phyloP scores from a whole-genome alignment of 2,113 vertebrate genomes.

The Trochalopteron elliotii region DNA sequence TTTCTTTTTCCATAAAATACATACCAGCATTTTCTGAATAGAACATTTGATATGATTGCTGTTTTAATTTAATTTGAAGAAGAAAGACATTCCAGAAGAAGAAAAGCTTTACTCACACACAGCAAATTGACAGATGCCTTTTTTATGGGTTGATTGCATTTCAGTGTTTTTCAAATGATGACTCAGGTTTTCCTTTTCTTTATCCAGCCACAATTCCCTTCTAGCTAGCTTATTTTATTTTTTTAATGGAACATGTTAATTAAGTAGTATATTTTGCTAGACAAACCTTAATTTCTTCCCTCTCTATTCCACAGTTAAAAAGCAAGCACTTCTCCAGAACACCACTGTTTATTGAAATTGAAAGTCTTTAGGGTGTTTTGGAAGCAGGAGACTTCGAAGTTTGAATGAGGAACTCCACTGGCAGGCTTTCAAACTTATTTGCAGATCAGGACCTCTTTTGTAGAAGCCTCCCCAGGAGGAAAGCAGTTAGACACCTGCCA shows the following conservation, averaged over 20 bases:
- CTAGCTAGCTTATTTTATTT: background rate
- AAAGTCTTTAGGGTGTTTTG: constrained; percentile 1
- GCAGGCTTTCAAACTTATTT: constrained; percentile 64
- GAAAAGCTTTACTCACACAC: background rate
- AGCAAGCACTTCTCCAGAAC: background rate
- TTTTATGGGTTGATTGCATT: background rate
- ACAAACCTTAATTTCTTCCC: background rate
- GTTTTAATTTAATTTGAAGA: constrained; percentile 10
- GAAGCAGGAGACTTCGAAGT: background rate
- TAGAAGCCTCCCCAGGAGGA: constrained; percentile 65
- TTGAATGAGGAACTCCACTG: constrained; percentile 36
- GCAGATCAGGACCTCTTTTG: constrained; percentile 68
- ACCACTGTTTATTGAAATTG: background rate
- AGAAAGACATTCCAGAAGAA: background rate
- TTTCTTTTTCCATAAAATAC: background rate
- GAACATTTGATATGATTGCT: background rate
- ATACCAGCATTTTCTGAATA: background rate
- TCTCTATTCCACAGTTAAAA: background rate
- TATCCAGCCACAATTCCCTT: background rate
- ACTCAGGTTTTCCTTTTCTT: constrained; percentile 17
- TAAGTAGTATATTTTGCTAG: background rate
- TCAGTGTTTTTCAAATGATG: background rate
- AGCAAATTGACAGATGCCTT: background rate
- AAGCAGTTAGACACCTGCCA: constrained; percentile 65
- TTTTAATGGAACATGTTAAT: background rate